Conservation (phyloP, 2,797 vertebrate species). For the Trachurus trachurus region DNA sequence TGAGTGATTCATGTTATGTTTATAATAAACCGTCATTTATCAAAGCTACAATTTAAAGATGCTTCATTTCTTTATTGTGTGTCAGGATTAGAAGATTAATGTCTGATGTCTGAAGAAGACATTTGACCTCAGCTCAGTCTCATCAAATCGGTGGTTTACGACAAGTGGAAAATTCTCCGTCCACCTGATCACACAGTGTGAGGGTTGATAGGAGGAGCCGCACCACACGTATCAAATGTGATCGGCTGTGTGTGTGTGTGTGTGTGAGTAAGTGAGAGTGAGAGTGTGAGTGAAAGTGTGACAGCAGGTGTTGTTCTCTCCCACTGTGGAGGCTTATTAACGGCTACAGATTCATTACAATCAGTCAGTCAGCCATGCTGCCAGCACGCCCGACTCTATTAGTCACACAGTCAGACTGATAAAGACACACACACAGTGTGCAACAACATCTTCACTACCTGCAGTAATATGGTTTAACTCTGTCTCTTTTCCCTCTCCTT, state of each 20-base stretch:
- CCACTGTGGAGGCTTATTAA: conserved; percentile 78
- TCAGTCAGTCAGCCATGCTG: conserved; percentile 74
- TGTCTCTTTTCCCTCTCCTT: conserved; percentile 1
- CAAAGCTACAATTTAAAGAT: neutral
- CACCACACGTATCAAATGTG: conserved; percentile 6
- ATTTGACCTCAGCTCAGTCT: neutral
- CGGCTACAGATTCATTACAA: conserved; percentile 75
- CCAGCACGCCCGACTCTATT: conserved; percentile 63
- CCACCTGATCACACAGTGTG: conserved; percentile 35
- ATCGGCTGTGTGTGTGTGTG: conserved; percentile 18
- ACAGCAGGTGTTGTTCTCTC: conserved; percentile 74
- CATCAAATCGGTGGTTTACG: neutral
- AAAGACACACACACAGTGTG: conserved; percentile 35
- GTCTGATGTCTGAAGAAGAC: neutral
- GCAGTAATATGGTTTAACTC: neutral
- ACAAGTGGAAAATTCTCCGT: conserved; percentile 21
- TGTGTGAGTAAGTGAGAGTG: too few species aligned
- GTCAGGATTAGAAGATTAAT: neutral
- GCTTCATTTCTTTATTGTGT: neutral
- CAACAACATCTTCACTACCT: neutral
- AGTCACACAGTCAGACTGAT: conserved; percentile 70
- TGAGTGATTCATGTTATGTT: neutral
- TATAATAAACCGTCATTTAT: neutral
- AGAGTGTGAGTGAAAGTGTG: conserved; percentile 24
- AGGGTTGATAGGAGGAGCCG: neutral